Conservation (phyloP, 2,888 invertebrate species). For the Sicus ferrugineus region DNA sequence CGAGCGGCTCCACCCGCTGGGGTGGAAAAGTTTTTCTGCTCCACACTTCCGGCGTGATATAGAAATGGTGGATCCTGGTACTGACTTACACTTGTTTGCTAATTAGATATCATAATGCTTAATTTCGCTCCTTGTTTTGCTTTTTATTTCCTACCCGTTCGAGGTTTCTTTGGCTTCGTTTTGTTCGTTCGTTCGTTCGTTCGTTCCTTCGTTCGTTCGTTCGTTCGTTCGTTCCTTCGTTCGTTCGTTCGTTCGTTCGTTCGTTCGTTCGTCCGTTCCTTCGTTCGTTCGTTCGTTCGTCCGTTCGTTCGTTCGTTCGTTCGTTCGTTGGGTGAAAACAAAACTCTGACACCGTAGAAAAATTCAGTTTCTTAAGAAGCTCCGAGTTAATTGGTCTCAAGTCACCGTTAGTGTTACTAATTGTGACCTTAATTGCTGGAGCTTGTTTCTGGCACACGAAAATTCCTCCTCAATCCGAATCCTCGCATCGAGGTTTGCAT, state of each 20-base stretch:
- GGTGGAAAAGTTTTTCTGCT: conserved; percentile 31
- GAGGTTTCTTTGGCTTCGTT: conserved; percentile 36
- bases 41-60: conserved; percentile 38
- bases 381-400: conserved; percentile 14
- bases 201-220: too few species aligned
- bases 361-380: conserved; percentile 3
- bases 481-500: conserved; percentile 4
- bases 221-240: conserved; percentile 29
- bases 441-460: neutral
- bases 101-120: conserved; percentile 63
- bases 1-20: neutral
- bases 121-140: conserved; percentile 50
- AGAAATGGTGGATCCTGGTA: conserved; percentile 60
- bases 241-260: neutral
- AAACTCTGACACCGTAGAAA: neutral
- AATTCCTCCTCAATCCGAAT: neutral
- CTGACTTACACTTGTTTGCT: conserved; percentile 61
- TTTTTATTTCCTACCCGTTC: too few species aligned
- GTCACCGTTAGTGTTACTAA: conserved; percentile 14
- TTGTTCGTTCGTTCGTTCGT: conserved; percentile 32
- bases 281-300: neutral
- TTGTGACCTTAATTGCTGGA: conserved; percentile 29
- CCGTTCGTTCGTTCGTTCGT: neutral
- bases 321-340: conserved; percentile 1
- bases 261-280: conserved; percentile 13